phyloP scores from a whole-genome alignment of 2,797 vertebrate species.

The Dallia pectoralis region DNA sequence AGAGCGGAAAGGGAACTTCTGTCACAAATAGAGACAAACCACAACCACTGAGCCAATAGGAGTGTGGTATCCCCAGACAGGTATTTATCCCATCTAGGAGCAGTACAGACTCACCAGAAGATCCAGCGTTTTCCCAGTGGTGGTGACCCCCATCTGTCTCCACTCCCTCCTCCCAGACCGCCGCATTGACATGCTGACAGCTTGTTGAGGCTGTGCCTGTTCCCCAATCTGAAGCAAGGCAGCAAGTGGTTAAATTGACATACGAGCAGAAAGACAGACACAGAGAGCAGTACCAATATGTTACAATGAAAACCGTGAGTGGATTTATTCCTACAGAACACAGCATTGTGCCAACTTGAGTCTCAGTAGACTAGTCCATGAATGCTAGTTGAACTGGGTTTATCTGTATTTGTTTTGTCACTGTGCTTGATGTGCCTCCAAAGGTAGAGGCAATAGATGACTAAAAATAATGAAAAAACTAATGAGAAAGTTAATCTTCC shows the following conservation, averaged over 20 bases:
- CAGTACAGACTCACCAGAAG: background rate
- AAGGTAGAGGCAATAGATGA: background rate
- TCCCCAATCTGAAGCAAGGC: background rate
- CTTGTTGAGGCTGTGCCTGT: background rate
- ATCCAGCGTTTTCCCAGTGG: background rate
- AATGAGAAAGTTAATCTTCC: background rate
- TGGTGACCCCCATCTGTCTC: background rate
- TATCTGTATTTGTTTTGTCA: background rate
- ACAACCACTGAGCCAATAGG: background rate
- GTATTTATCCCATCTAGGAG: background rate
- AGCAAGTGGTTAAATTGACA: conserved; percentile 1
- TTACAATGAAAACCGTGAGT: background rate
- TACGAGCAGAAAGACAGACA: background rate
- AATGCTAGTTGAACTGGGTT: background rate
- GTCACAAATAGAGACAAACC: background rate
- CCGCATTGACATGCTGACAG: conserved; percentile 24
- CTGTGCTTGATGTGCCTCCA: background rate
- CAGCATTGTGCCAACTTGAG: background rate
- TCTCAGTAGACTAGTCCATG: background rate
- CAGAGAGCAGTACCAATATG: background rate
- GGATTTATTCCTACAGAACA: background rate
- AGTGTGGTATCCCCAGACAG: background rate
- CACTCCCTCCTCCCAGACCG: conserved; percentile 28
- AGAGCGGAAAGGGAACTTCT: background rate
- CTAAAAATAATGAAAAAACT: background rate